These are phyloP conservation scores for Gadopsis marmoratus DNA, from an alignment of 2,797 vertebrate genomes.

Conservation along the genomic window DNA sequence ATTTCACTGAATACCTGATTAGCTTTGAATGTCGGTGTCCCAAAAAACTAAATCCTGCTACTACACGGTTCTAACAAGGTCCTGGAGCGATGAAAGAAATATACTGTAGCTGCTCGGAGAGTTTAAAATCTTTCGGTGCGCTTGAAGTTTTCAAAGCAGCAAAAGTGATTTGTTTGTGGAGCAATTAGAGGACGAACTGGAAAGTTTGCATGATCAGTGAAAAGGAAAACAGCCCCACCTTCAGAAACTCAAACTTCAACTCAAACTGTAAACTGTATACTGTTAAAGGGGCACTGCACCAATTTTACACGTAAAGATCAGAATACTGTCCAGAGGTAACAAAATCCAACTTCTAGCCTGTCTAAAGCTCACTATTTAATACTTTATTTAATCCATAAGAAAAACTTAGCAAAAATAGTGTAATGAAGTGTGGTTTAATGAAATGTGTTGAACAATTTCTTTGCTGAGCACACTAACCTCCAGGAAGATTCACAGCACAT, in stretches of 20 bases:
- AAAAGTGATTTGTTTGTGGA: slow-evolving; percentile 14
- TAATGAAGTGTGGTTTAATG: too few relatives aligned
- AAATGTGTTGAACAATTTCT: too few relatives aligned
- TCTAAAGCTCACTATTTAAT: neutral
- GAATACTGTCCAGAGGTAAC: neutral
- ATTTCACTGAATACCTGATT: slow-evolving; percentile 44
- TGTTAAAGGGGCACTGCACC: neutral
- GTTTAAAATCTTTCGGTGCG: neutral
- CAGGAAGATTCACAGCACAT: neutral
- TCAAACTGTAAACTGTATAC: neutral
- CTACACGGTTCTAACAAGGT: slow-evolving; percentile 29
- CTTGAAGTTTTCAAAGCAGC: slow-evolving; percentile 1
- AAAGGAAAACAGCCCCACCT: neutral
- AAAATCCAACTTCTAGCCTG: neutral
- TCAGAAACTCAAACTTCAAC: neutral
- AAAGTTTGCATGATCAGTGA: neutral
- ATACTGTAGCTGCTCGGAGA: neutral
- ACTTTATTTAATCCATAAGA: neutral
- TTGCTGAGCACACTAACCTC: too few relatives aligned
- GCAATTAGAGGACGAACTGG: neutral
- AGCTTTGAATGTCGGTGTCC: slow-evolving; percentile 29
- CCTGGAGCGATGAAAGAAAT: slow-evolving; percentile 19
- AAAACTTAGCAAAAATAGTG: neutral
- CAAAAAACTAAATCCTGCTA: slow-evolving; percentile 30
- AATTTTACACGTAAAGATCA: neutral